These are phyloP conservation scores for Drosophila maculinotata DNA, from an alignment of 2,888 invertebrate species.

Conservation along the genomic window DNA sequence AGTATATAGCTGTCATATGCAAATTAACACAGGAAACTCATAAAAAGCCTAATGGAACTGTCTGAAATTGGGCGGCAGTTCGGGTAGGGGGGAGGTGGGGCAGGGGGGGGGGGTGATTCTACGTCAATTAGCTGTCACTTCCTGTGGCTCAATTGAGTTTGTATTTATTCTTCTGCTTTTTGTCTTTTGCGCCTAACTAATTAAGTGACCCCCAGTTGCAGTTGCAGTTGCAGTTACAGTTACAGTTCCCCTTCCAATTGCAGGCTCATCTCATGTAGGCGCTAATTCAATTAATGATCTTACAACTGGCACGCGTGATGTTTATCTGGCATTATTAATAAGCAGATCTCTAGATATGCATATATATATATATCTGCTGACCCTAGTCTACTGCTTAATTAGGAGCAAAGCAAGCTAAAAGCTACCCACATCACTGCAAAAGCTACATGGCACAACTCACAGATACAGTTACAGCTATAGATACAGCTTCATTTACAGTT, in stretches of 20 bases:
- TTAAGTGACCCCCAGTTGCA: slow-evolving; percentile 54
- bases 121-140: slow-evolving; percentile 74
- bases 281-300: slow-evolving; percentile 75
- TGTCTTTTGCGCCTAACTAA: slow-evolving; percentile 48
- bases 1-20: slow-evolving; percentile 42
- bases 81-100: not conserved
- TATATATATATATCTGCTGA: not conserved
- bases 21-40: slow-evolving; percentile 46
- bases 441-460: slow-evolving; percentile 15
- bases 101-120: not conserved
- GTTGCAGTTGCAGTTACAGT: slow-evolving; percentile 10
- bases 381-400: slow-evolving; percentile 16
- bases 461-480: slow-evolving; percentile 24
- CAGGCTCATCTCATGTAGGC: slow-evolving; percentile 47
- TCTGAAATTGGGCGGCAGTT: not conserved
- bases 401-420: slow-evolving; percentile 14
- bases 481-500: slow-evolving; percentile 31
- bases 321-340: slow-evolving; percentile 38
- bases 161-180: slow-evolving; percentile 6
- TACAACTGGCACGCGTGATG: slow-evolving; percentile 54
- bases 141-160: slow-evolving; percentile 56
- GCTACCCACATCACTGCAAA: slow-evolving; percentile 12
- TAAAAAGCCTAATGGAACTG: slow-evolving; percentile 34
- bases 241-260: slow-evolving; percentile 9
- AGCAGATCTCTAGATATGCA: slow-evolving; percentile 13